Percentiles rank a stretch among this genome's conserved stretches.
Conservation (phyloP, 1,140 invertebrate genomes). For the Drosophila kikkawai region DNA sequence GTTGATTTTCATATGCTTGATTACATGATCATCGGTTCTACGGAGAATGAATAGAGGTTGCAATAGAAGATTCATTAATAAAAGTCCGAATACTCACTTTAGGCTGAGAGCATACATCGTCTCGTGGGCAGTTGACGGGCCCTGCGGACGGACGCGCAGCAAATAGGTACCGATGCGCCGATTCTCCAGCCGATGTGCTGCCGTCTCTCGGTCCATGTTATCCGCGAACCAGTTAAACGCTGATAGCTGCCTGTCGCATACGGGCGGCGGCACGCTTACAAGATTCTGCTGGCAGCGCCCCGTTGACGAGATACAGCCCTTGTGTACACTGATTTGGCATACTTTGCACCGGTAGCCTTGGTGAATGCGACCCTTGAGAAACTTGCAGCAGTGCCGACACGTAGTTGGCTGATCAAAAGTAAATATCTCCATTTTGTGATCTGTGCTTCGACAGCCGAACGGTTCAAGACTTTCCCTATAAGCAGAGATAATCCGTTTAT, state of each 20-base stretch:
- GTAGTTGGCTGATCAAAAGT: slow-evolving; percentile 93
- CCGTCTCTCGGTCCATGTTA: slow-evolving; percentile 94
- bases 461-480: slow-evolving; percentile 95
- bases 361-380: slow-evolving; percentile 94
- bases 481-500: background rate
- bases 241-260: slow-evolving; percentile 82
- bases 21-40: slow-evolving; percentile 83
- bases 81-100: slow-evolving; percentile 89
- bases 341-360: slow-evolving; percentile 91
- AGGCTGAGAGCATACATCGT: slow-evolving; percentile 94
- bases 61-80: background rate
- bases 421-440: slow-evolving; percentile 94
- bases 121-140: slow-evolving; percentile 87
- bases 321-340: slow-evolving; percentile 91
- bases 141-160: slow-evolving; percentile 91
- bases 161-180: slow-evolving; percentile 95
- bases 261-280: slow-evolving; percentile 86
- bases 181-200: slow-evolving; percentile 91
- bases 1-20: slow-evolving; percentile 96
- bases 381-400: slow-evolving; percentile 94
- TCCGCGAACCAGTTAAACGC: slow-evolving; percentile 89
- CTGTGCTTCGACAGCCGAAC: slow-evolving; percentile 90
- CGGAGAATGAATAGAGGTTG: background rate
- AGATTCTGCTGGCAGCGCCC: slow-evolving; percentile 88
- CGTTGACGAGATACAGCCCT: slow-evolving; percentile 90